Evolutionary conservation across 2,113 vertebrate genomes (phyloP), one percentile per base, ranked within the genome.

Genomic region (Blennius ocellaris): DNA sequence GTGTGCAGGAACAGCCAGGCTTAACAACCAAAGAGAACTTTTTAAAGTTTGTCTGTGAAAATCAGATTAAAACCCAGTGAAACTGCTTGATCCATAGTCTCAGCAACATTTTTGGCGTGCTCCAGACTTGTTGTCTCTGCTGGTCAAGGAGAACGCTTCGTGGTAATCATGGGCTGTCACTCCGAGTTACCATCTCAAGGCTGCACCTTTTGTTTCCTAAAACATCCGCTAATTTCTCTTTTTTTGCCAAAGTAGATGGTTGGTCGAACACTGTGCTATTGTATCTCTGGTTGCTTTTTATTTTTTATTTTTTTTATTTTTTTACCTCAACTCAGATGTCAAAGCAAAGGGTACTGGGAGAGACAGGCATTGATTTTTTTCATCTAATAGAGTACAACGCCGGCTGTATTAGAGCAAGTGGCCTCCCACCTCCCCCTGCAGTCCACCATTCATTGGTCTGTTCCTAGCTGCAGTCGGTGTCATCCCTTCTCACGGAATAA

Each of bases 121-220:
- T 81, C 73, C 58, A 81, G 85, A 86, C 82, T 73, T 52, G 78
- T 87, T 87, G 85, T 91, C 83, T 88, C 69, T 68, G 63, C 54
- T 55, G 47, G 79, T 69, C 81, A 86, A 87, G 88, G 78, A 87
- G 75, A 88, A 70, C 30, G 51, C 75, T 60, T 69, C 5, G 3
- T 83, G 83, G 71, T 90, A 89, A 90, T 89, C 87, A 87, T 21
- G 82, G 67, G 69, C 84, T 90, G 89, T 89, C 89, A 88, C 86
- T 83, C 77, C 41, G 54, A 80, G 87, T 90, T 89, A 90, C 77
- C 67, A 65, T 90, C 84, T 89, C 81, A 87, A 89, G 84, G 81
- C 73, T 85, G 85, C 90, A 80, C 73, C 88, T 89, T 90, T 89
- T 90, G 89, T 91, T 83, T 90, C 78, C 85, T 76, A 70, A 88